Evolutionary conservation across 2,888 invertebrate species (phyloP).

Genomic region (Cynaeus angustus): DNA sequence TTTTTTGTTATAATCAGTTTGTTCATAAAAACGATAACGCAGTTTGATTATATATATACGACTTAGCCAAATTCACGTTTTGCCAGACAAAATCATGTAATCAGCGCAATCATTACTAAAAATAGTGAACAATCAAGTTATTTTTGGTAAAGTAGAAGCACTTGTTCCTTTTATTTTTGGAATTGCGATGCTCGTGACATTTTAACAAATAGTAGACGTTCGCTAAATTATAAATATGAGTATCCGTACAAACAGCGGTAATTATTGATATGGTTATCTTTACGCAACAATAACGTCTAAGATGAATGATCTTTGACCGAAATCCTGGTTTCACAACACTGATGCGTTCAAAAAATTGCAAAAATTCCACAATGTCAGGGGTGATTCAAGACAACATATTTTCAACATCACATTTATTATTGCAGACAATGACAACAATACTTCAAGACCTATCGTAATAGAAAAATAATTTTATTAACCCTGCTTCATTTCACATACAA

Average conservation of each 20-base stretch:
- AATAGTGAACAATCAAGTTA: not conserved
- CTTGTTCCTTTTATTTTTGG: not conserved
- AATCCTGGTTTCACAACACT: not conserved
- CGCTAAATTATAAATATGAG: no score
- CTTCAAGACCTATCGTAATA: constrained; percentile 36
- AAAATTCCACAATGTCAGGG: not conserved
- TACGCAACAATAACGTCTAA: not conserved
- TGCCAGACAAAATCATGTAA: not conserved
- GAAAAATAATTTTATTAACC: constrained; percentile 50
- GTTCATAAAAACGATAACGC: no score
- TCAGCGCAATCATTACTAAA: not conserved
- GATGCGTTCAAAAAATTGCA: not conserved
- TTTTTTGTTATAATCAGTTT: no score
- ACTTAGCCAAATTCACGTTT: not conserved
- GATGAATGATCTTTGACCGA: constrained; percentile 1
- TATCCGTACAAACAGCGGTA: not conserved
- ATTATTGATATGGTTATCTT: constrained; percentile 6
- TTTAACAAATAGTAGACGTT: no score
- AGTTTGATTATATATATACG: no score
- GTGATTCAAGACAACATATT: constrained; percentile 9
- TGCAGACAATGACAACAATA: constrained; percentile 32
- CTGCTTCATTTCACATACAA: constrained; percentile 45
- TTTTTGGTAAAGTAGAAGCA: not conserved
- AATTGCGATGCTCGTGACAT: not conserved
- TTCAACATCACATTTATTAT: constrained; percentile 42